Conservation (phyloP, 53 echinoderm and acorn worm genomes). For the Astropecten irregularis region DNA sequence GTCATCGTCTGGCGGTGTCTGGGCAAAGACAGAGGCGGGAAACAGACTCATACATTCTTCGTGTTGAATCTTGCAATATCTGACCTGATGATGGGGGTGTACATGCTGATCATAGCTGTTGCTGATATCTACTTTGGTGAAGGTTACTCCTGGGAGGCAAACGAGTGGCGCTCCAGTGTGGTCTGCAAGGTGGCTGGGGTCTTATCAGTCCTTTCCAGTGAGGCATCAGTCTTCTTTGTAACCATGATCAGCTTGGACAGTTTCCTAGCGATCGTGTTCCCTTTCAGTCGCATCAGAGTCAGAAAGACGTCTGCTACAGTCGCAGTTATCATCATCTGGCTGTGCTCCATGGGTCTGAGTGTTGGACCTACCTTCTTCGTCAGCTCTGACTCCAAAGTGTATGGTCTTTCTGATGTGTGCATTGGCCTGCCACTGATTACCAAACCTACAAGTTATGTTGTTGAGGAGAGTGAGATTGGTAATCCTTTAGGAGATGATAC, state of each 20-base stretch:
- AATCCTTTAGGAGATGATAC: neutral
- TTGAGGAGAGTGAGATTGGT: neutral
- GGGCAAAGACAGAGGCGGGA: neutral
- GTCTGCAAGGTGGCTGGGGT: constrained; percentile 49
- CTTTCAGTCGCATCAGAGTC: too few species aligned
- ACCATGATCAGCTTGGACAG: constrained; percentile 53
- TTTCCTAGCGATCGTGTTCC: constrained; percentile 41
- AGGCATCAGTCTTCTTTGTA: constrained; percentile 60
- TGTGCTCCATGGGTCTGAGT: constrained; percentile 7
- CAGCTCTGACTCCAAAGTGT: constrained; percentile 3
- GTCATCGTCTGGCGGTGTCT: constrained; percentile 13
- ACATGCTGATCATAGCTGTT: constrained; percentile 57
- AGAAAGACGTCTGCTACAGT: neutral
- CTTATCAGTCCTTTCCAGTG: too few species aligned
- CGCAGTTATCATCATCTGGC: neutral
- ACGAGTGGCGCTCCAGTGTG: constrained; percentile 31
- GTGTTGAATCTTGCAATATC: constrained; percentile 44
- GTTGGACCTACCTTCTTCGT: constrained; percentile 4
- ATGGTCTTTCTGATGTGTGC: constrained; percentile 41
- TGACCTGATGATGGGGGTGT: constrained; percentile 61
- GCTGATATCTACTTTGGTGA: constrained; percentile 46
- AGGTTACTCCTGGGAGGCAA: constrained; percentile 10
- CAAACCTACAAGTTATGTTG: neutral
- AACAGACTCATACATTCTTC: too few species aligned
- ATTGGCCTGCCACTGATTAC: too few species aligned